Base-by-base conservation (phyloP, 2,888 invertebrate genomes). In the Epirrhoe alternata region DNA sequence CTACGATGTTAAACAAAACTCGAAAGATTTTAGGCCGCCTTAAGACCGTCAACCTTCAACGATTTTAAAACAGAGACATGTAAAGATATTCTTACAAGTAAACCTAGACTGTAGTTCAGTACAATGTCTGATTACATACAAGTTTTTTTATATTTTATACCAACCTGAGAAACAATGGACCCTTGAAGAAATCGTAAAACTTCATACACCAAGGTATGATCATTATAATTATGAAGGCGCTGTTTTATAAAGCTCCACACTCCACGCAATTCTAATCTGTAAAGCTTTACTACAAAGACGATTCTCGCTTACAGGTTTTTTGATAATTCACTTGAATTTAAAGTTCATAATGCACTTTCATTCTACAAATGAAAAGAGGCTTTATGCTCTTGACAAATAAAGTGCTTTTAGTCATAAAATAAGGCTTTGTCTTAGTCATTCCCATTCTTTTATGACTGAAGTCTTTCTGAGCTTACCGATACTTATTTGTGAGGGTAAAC, bases 171-270 rank as follows among this genome's bases (percentile, higher is more conserved):
- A 30, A 56, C 55, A 64, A 59, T 54, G 64, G 51, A 47, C 35
- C 38, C 54, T 16, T 38, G 52, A 47, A 52, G 31, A 53, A 49
- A 53, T 60, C 59, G 54, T 64, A 64, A 64, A 64, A 31, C 64
- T 2, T 53, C 53, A 47, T 47, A 47, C 47, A 16, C 30, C n/a
- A 24, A 50, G 12, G 12, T 10, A 64, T 45, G 47, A 53, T 64
- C 17, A 57, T 63, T 33, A 47, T 53, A 45, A 52, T 52, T 33
- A 30, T 51, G 16, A 53, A 35, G 31, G 17, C 7, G 38, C 47
- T 35, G 49, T 30, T 64, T 53, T 56, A 62, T 62, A 50, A 47
- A 47, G 38, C 12, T 12, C 14, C 16, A 47, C 16, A 6, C 14
- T 47, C 7, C 2, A 6, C 6, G 6, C 47, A 47, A 47, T 14